Evolutionary conservation across 2,797 vertebrate species (phyloP).

Genomic region (Thripadectes ignobilis): DNA sequence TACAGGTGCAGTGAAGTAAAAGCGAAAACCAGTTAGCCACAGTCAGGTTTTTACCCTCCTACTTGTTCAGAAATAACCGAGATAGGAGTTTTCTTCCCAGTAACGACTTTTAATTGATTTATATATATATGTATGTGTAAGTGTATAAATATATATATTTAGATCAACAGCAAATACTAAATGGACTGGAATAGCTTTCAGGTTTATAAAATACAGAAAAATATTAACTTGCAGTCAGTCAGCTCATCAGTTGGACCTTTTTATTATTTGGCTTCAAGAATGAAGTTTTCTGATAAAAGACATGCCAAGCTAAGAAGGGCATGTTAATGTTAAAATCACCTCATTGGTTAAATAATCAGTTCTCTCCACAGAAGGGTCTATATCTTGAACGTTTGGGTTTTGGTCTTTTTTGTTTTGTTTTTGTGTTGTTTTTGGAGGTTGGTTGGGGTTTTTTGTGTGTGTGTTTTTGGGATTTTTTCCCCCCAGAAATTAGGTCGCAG

Average conservation of each 20-base stretch:
- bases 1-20: conserved; percentile 80
- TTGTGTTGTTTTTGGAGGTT: background rate
- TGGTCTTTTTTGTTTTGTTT: background rate
- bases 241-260: background rate
- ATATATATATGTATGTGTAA: background rate
- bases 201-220: background rate
- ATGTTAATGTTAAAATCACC: background rate
- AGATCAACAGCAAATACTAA: conserved; percentile 2
- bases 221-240: background rate
- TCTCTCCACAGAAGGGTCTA: background rate
- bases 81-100: conserved; percentile 2
- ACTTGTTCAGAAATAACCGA: conserved; percentile 28
- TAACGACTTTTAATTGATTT: background rate
- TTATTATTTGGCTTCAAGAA: background rate
- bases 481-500: background rate
- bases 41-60: conserved; percentile 18
- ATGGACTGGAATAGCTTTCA: background rate
- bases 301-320: background rate
- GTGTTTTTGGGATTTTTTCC: background rate
- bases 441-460: too few species aligned
- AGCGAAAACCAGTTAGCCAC: conserved; percentile 17
- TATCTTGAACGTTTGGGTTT: background rate
- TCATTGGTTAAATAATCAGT: background rate
- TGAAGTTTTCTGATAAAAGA: background rate
- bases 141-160: background rate